Evolutionary conservation across 2,113 vertebrate species (phyloP), one percentile per base, ranked within the genome.

Genomic region (Dicaeum eximium): DNA sequence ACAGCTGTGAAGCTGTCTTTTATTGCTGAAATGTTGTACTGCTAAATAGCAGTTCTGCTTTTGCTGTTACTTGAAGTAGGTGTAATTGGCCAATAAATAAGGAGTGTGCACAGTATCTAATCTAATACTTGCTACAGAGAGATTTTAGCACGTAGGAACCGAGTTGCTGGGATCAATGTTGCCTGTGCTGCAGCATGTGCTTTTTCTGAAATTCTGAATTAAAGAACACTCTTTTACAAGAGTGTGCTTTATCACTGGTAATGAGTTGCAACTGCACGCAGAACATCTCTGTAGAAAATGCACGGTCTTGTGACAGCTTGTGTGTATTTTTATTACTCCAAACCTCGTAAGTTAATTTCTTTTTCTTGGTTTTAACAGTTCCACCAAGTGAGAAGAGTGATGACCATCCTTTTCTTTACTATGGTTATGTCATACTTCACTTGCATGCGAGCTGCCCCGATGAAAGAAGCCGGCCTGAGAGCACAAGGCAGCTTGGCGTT

Each of bases 351-450:
- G 21, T 42, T 96, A 97, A 94, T 31, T 62, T 38, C 47, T 66
- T 58, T 27, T 51, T 98, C 78, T 94, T 97, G 88, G 77, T 96
- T 89, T 97, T 80, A 93, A 92, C 98, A 99, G 99, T 99, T 99
- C 99, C 99, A 99, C 99, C 99, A 99, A 99, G 99, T 99, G 98
- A 99, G 99, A 99, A 99, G 99, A 99, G 99, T 99, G 99, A 99
- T 99, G 99, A 99, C 99, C 99, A 99, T 99, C 99, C 99, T 99
- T 99, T 99, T 99, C 98, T 99, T 99, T 99, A 99, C 99, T 99
- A 99, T 99, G 99, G 99, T 99, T 99, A 99, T 99, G 99, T 99
- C 99, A 98, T 99, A 99, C 99, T 99, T 99, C 98, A 98, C 99
- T 99, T 99, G 99, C 99, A 99, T 99, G 99, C 99, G 99, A 98